Evolutionary conservation across 2,797 vertebrate genomes (phyloP), one percentile per base, ranked within the genome.

Genomic region (Myotis daubentonii): DNA sequence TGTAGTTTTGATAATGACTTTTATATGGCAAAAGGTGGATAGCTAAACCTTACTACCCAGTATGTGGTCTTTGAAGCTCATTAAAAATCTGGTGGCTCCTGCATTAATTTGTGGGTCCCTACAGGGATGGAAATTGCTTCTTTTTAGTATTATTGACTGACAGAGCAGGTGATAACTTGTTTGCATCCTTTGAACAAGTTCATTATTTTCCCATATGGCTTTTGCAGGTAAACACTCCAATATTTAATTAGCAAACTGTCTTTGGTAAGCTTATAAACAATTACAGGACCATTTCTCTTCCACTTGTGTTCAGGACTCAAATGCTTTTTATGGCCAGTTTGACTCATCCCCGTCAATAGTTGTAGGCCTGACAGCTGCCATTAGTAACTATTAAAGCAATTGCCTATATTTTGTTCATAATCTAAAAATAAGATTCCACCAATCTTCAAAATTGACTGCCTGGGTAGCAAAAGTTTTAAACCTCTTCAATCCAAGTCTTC

Each of bases 91-190:
- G 82, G 83, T 97, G 95, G 81, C 91, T 97, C 96, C 94, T 97
- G 96, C 97, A 98, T 98, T 97, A 98, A 98, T 94, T 92, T 96
- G 76, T 93, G 96, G 83, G 91, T 95, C 96, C 97, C 98, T 96
- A 97, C 97, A 95, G 98, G 95, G 98, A 97, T 97, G 94, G 89
- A 98, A 98, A 98, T 98, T 98, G 97, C 97, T 94, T 98, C 87
- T 95, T 98, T 98, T 94, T 91, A 95, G 96, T 97, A 95, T 95
- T 98, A 98, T 98, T 98, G 98, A 97, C 95, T 97, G 97, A 97
- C 92, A 97, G 96, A 97, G 81, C 72, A 97, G 97, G 97, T 97
- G 97, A 97, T 92, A 97, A 97, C 94, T 97, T 97, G 88, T 91
- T 97, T 95, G 86, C 71, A 91, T 94, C 87, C 97, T 87, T 96